Base-by-base conservation (phyloP, 2,888 invertebrate species). In the Geotrupes spiniger region DNA sequence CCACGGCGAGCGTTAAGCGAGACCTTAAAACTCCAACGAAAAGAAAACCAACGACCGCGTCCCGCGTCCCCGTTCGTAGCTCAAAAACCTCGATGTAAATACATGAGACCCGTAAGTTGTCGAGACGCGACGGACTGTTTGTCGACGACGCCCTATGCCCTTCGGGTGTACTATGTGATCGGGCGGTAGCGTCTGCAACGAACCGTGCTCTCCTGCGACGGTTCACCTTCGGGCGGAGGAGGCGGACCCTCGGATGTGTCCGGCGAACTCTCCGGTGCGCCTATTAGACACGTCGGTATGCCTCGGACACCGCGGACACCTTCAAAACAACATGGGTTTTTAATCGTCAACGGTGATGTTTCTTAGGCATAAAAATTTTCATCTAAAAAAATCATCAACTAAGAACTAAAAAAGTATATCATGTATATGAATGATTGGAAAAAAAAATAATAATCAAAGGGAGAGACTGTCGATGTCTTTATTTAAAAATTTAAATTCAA, bases 221-320 rank as follows among this genome's bases (percentile, higher is more conserved):
- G 72, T 21, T 71, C 70, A 25, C 71, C 71, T 26, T 65, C 61
- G 1, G 69, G 68, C 9, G 71, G 69, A 6, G 70, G 70, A 3
- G 66, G 65, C 1, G 72, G 71, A 2, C 71, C 71, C 53, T 72
- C 72, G 1, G 71, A 71, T 2, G 70, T 69, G 45, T 64, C 64
- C 27, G 64, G 63, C 5, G 63, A 63, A 45, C 63, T 63, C 46
- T 66, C 66, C 11, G 63, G 54, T 29, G 70, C 71, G 47, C 72
- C 72, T 42, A 73, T 70, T 38, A 74, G 64, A 57, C 71, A 71
- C 27, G 70, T 72, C 28, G 73, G 72, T 27, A 74, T 70, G 46
- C 74, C 74, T 46, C 74, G 59, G 9, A 66, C 65, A 31, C 29
- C 36, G 47, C 69, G 66, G 42, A 65, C 61, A 62, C 70, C 70